Evolutionary conservation across 1,140 invertebrate genomes (phyloP), one percentile per base, ranked within the genome.

Genomic region (Homarus americanus): DNA sequence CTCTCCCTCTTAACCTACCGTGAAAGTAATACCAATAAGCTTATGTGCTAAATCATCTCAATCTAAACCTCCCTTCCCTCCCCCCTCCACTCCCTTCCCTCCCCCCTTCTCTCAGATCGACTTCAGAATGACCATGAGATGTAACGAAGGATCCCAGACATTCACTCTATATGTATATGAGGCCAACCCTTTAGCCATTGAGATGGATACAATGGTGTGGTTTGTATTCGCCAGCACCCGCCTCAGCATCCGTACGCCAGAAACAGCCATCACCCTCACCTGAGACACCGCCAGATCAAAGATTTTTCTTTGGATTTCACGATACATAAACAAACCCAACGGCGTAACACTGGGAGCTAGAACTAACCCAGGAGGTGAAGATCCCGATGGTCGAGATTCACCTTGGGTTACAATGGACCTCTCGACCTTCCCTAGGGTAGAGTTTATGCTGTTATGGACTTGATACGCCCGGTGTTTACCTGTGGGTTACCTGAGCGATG

Each of bases 81-180:
- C n/a, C n/a, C n/a, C 2, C 4, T 5, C n/a, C 63, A 28, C n/a
- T 1, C 28, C 10, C 53, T 2, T 58, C 63, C 9, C 12, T 69
- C 4, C n/a, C n/a, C n/a, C 2, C 4, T 24, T 12, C n/a, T 28
- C 63, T 28, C 28, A 69, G 63, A 69, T 69, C 63, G 63, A 69
- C 2, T 28, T 28, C 2, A 69, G 53, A 69, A 69, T 32, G 63
- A 69, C 63, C 63, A 0, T 20, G 4, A 69, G 63, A 32, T 5
- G 12, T 5, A 2, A 24, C 9, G 53, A 17, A 15, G 2, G 63
- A 24, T 69, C 63, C n/a, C 15, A 28, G 53, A 32, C n/a, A 69
- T n/a, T 69, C 63, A 32, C 63, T 69, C 63, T 69, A 69, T 69
- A 69, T 69, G 63, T 69, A 69, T 32, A 69, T 69, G 63, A 69